phyloP scores from a whole-genome alignment of 1,140 invertebrate genomes.

The Lasioglossum baleicum region DNA sequence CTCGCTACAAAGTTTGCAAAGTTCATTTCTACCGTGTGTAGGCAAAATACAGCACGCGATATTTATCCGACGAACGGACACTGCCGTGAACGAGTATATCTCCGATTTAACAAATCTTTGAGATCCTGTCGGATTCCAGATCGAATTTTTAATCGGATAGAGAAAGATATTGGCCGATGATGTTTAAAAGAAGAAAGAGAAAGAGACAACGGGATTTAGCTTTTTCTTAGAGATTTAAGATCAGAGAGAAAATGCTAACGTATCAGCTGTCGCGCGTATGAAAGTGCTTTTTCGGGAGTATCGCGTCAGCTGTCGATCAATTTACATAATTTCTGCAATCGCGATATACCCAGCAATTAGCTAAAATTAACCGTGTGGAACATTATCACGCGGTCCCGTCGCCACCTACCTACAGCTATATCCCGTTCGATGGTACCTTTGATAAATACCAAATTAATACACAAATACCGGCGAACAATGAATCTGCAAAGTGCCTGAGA shows the following conservation, averaged over 20 bases:
- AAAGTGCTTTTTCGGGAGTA: not conserved
- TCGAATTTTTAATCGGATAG: too few species aligned
- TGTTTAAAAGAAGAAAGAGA: too few species aligned
- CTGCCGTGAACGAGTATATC: too few species aligned
- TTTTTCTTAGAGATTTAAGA: not conserved
- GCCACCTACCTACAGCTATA: slow-evolving; percentile 31
- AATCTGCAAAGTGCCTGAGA: too few species aligned
- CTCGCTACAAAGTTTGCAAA: too few species aligned
- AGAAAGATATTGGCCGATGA: too few species aligned
- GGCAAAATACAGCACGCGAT: too few species aligned
- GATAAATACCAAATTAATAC: slow-evolving; percentile 51
- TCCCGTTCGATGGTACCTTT: slow-evolving; percentile 40
- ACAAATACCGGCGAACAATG: slow-evolving; percentile 17
- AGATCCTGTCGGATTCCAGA: too few species aligned
- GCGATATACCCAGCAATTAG: slow-evolving; percentile 52
- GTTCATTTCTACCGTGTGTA: too few species aligned
- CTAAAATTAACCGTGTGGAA: slow-evolving; percentile 45
- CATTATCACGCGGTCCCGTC: slow-evolving; percentile 3
- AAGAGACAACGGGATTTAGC: too few species aligned
- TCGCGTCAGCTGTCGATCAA: slow-evolving; percentile 33
- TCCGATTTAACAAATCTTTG: too few species aligned
- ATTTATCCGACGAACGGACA: too few species aligned
- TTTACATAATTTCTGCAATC: slow-evolving; percentile 57
- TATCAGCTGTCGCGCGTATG: not conserved
- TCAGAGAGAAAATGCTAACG: not conserved